Base-by-base conservation (phyloP, 2,888 invertebrate species). In the Cenopis cana region DNA sequence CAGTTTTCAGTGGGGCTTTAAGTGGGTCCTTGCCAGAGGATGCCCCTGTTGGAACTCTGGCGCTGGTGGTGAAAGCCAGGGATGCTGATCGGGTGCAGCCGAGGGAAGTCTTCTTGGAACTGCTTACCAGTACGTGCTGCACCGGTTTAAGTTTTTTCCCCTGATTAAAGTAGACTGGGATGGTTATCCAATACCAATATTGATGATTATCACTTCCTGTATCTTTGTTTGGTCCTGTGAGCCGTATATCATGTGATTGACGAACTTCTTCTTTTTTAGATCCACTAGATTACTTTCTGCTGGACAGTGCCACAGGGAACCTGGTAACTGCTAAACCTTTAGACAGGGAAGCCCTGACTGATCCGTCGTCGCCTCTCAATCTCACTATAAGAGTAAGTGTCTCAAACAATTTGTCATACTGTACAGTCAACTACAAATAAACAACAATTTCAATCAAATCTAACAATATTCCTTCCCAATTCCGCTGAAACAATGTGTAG, bases 1-100 rank as follows among this genome's bases (percentile, higher is more conserved):
- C 98, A 0, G 95, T 96, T 68, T 98, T 98, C 90, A 95, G 95
- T 59, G 97, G 97, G 0, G 95, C 97, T 0, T 91, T 98, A 68
- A 96, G 96, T 14, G 97, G 96, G 0, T 95, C 97, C 29, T 94
- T 98, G 41, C 94, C 95, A 29, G 98, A 98, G 85, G 97, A 98
- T 80, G 97, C 96, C 69, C 95, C 97, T 0, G 97, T 98, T 50
- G 98, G 97, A 12, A 96, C 97, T 0, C 88, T 97, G 54, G 96
- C 97, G 0, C 95, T 98, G 88, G 96, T 95, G 0, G 94, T 98
- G 11, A 95, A 95, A 82, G 98, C 98, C 0, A 93, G 96, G 56
- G 98, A 98, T 84, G 98, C 97, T 0, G 98, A 98, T 80, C 93
- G 96, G 12, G 98, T 97, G 0, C 95, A 96, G 82, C 98, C 98